A percentile compares a stretch with the other conserved stretches of the same genome.
phyloP scores from a whole-genome alignment of 2,113 vertebrate species.

The Ptilorrhoa leucosticta region DNA sequence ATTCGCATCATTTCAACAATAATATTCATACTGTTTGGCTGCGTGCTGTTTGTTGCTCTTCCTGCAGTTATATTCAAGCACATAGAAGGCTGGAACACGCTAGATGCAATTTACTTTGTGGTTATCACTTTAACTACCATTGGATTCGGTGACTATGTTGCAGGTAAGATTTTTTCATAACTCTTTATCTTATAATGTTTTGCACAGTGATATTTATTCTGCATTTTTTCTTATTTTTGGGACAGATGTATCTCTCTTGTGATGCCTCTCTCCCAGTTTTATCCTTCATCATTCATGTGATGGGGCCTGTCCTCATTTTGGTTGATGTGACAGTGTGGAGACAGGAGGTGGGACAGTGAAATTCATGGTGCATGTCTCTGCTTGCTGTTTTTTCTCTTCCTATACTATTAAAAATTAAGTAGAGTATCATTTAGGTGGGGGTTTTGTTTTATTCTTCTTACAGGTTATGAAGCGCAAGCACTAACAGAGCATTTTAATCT shows the following conservation, averaged over 20 bases:
- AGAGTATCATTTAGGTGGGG: neutral
- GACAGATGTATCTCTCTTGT: neutral
- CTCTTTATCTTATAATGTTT: neutral
- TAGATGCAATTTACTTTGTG: constrained; percentile 97
- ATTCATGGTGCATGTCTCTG: neutral
- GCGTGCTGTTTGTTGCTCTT: constrained; percentile 93
- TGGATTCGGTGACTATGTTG: constrained; percentile 97
- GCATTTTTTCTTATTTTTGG: neutral
- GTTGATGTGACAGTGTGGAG: neutral
- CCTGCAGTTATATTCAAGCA: constrained; percentile 95
- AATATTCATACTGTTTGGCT: constrained; percentile 96
- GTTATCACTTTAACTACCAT: constrained; percentile 98
- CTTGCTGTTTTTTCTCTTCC: neutral
- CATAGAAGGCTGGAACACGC: constrained; percentile 95
- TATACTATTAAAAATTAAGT: neutral
- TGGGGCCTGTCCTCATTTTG: neutral
- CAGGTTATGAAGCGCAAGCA: neutral
- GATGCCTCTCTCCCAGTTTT: neutral
- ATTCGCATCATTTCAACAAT: constrained; percentile 96
- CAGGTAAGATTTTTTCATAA: constrained; percentile 76
- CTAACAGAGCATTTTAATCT: neutral
- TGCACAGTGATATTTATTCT: neutral
- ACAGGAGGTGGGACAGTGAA: neutral
- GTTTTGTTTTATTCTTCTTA: neutral
- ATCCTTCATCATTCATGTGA: neutral